phyloP scores from a whole-genome alignment of 2,888 invertebrate species.

The Volucella zonaria region DNA sequence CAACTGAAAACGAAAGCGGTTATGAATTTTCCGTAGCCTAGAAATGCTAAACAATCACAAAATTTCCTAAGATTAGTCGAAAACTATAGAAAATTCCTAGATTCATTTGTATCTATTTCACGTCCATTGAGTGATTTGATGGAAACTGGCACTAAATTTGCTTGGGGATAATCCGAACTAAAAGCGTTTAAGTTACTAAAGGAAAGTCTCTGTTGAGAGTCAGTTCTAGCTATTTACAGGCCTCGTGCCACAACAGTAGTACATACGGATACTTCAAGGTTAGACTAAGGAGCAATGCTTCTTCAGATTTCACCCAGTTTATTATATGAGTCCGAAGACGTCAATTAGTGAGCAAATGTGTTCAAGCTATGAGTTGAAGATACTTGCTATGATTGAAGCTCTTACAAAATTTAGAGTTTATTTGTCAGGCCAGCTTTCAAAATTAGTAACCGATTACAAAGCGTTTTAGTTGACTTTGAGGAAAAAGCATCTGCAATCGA shows the following conservation, averaged over 20 bases:
- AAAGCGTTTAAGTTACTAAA: background rate
- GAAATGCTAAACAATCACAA: too few relatives aligned
- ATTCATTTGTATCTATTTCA: background rate
- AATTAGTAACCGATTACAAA: too few relatives aligned
- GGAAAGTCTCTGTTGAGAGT: too few relatives aligned
- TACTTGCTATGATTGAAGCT: background rate
- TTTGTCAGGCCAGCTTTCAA: too few relatives aligned
- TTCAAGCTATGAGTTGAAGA: background rate
- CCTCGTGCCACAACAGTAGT: background rate
- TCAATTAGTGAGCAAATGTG: background rate
- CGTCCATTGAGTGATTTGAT: constrained; percentile 5
- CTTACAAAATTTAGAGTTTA: too few relatives aligned
- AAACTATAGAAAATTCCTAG: constrained; percentile 1
- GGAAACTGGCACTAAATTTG: background rate
- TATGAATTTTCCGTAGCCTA: too few relatives aligned
- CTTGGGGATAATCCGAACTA: background rate
- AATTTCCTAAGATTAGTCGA: constrained; percentile 4
- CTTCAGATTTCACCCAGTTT: background rate
- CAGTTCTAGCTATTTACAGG: background rate
- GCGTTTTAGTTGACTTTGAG: too few relatives aligned
- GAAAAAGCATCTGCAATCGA: too few relatives aligned
- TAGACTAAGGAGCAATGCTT: background rate
- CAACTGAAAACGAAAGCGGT: background rate
- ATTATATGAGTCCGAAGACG: constrained; percentile 6
- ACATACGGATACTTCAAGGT: background rate